A percentile compares a stretch with the other conserved stretches of the same genome.
These are phyloP conservation scores for Ceratosolen solmsi DNA, from an alignment of 1,140 invertebrate species.

Conservation along the genomic window DNA sequence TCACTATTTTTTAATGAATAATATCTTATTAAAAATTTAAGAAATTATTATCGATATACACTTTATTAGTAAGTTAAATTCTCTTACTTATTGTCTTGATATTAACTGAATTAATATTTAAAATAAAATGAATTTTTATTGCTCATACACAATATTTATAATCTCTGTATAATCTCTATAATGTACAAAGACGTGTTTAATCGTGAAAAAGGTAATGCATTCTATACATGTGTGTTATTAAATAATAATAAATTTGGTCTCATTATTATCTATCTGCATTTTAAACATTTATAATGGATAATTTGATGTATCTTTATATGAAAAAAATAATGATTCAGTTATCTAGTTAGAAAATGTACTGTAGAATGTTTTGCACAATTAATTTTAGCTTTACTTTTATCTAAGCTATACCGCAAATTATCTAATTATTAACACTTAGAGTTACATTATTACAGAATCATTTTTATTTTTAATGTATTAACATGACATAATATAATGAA, in stretches of 20 bases:
- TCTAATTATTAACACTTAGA: too few species aligned
- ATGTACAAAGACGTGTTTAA: conserved; percentile 7
- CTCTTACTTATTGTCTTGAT: neutral
- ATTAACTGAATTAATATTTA: neutral
- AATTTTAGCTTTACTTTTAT: neutral
- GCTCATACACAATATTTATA: conserved; percentile 10
- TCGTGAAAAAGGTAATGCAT: conserved; percentile 6
- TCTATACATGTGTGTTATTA: neutral
- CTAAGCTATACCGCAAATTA: neutral
- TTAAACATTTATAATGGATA: conserved; percentile 19
- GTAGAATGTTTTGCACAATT: neutral
- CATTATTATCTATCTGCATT: conserved; percentile 1
- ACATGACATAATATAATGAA: too few species aligned
- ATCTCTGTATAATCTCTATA: conserved; percentile 10
- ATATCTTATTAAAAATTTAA: neutral
- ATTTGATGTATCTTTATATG: neutral
- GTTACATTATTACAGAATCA: too few species aligned
- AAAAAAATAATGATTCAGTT: neutral
- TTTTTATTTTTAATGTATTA: too few species aligned
- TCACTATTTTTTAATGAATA: neutral
- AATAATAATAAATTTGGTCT: neutral
- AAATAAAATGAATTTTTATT: conserved; percentile 17
- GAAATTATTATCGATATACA: neutral
- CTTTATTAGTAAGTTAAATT: neutral
- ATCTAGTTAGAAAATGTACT: neutral